These are phyloP conservation scores for Torymus texanus DNA, from an alignment of 2,888 invertebrate species.

Conservation along the genomic window DNA sequence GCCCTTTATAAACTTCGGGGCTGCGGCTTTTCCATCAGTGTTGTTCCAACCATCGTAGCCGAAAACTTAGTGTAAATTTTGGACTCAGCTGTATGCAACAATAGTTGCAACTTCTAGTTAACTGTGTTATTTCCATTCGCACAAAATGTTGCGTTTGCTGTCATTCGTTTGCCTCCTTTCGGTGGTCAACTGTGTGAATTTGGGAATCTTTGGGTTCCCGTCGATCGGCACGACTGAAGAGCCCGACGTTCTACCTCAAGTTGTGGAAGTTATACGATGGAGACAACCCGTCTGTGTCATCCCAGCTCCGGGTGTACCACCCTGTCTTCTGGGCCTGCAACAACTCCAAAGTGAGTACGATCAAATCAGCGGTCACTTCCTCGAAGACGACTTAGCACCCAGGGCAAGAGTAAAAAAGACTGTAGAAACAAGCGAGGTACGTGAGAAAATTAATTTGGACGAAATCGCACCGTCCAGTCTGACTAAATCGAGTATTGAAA, in stretches of 20 bases:
- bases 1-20: no score
- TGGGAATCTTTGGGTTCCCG: not conserved
- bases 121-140: no score
- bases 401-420: not conserved
- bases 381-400: no score
- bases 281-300: slow-evolving; percentile 33
- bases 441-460: not conserved
- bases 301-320: not conserved
- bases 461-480: not conserved
- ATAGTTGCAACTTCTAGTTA: no score
- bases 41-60: no score
- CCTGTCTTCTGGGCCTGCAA: not conserved
- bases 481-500: not conserved
- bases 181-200: not conserved
- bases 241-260: not conserved
- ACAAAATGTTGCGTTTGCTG: not conserved
- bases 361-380: no score
- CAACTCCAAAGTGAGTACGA: not conserved
- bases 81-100: no score
- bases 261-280: slow-evolving; percentile 33
- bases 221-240: not conserved
- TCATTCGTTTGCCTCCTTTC: not conserved
- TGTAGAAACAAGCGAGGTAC: slow-evolving; percentile 2
- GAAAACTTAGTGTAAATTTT: no score
- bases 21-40: no score